phyloP scores from a whole-genome alignment of 2,888 invertebrate genomes.

The Leptinotarsa juncta region DNA sequence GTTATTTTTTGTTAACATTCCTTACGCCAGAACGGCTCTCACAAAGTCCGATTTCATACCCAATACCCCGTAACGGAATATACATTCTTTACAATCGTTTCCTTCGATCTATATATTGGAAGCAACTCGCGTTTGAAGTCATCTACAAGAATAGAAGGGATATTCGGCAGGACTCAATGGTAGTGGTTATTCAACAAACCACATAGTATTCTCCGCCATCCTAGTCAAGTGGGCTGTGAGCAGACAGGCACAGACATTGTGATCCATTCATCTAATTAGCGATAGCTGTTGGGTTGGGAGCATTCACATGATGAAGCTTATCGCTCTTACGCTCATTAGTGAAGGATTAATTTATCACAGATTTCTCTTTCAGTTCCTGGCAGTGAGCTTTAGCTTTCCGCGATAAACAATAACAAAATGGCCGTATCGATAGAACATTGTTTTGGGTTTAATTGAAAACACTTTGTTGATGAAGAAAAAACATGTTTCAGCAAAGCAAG shows the following conservation, averaged over 20 bases:
- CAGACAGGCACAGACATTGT: slow-evolving; percentile 57
- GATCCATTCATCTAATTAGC: slow-evolving; percentile 67
- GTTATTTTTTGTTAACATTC: too few relatives aligned
- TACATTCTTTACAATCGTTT: not conserved
- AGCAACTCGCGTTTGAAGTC: slow-evolving; percentile 24
- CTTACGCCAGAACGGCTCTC: too few relatives aligned
- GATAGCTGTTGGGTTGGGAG: slow-evolving; percentile 64
- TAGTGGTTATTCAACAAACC: slow-evolving; percentile 63
- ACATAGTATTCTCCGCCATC: slow-evolving; percentile 58
- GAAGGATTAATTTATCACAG: slow-evolving; percentile 66
- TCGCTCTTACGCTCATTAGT: slow-evolving; percentile 68
- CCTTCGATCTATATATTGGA: not conserved
- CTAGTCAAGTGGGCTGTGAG: slow-evolving; percentile 62
- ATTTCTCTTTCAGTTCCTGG: slow-evolving; percentile 46
- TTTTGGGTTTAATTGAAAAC: not conserved
- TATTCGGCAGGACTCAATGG: slow-evolving; percentile 57
- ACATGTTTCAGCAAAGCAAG: not conserved
- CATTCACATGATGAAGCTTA: slow-evolving; percentile 66
- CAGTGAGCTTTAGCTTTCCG: slow-evolving; percentile 33
- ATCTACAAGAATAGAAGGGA: slow-evolving; percentile 26
- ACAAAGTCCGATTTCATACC: too few relatives aligned
- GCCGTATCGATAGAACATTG: slow-evolving; percentile 20
- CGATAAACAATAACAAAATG: slow-evolving; percentile 45
- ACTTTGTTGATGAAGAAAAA: not conserved
- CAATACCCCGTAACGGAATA: too few relatives aligned